These are phyloP conservation scores for Sebastes trivittatus DNA, from an alignment of 2,797 vertebrate species.

Conservation along the genomic window DNA sequence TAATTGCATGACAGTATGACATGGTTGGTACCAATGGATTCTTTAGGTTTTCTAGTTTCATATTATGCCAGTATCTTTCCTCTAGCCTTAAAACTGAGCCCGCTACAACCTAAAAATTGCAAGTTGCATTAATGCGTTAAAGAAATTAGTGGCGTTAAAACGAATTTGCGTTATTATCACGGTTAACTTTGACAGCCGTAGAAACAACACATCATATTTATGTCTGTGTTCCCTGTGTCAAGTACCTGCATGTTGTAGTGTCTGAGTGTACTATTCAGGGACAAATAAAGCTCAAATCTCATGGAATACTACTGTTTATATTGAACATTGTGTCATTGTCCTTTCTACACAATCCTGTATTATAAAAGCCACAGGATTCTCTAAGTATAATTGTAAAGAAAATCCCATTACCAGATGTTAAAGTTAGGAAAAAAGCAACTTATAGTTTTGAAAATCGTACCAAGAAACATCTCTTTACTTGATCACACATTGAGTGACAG, in stretches of 20 bases:
- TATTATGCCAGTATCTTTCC: no score
- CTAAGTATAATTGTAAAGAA: background rate
- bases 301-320: background rate
- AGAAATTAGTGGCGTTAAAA: no score
- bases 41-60: no score
- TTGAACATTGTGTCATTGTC: background rate
- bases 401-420: background rate
- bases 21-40: no score
- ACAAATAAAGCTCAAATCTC: background rate
- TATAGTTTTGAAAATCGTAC: background rate
- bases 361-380: background rate
- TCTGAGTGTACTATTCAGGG: background rate
- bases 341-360: background rate
- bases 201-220: background rate
- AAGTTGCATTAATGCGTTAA: no score
- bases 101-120: no score
- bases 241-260: background rate
- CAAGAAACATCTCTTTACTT: background rate
- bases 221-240: background rate
- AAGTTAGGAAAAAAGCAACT: background rate
- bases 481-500: constrained; percentile 17
- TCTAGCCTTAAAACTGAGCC: no score
- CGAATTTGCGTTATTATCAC: no score
- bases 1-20: no score
- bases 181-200: no score